A percentile compares a stretch with the other conserved stretches of the same genome.
Conservation (phyloP, 2,113 vertebrate genomes). For the Naja naja region DNA sequence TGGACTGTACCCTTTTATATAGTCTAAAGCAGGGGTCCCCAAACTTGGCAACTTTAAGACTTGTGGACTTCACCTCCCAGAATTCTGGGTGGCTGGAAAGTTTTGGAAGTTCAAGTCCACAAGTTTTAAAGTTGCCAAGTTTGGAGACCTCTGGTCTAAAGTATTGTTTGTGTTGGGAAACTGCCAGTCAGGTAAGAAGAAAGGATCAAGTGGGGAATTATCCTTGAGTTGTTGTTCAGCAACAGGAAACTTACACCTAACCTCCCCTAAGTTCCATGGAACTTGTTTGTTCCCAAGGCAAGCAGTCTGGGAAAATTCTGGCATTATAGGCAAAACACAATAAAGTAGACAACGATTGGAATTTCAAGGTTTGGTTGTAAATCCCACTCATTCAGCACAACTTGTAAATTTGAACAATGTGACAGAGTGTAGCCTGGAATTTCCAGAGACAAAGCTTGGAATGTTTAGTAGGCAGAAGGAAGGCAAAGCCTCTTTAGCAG, state of each 20-base stretch:
- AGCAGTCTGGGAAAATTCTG: neutral
- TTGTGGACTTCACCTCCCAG: no score
- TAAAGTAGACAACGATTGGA: neutral
- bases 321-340: neutral
- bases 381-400: neutral
- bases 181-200: neutral
- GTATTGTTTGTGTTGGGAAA: neutral
- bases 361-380: neutral
- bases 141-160: neutral
- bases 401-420: neutral
- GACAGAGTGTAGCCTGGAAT: neutral
- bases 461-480: neutral
- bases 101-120: no score
- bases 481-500: neutral
- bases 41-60: no score
- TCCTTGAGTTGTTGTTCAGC: neutral
- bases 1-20: neutral
- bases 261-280: neutral
- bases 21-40: neutral
- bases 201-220: neutral
- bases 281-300: neutral
- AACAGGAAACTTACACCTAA: neutral
- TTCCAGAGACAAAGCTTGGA: neutral
- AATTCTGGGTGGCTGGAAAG: no score
- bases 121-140: no score